A percentile compares a stretch with the other conserved stretches of the same genome.
phyloP scores from a whole-genome alignment of 2,888 invertebrate species.

The Hedya salicella region DNA sequence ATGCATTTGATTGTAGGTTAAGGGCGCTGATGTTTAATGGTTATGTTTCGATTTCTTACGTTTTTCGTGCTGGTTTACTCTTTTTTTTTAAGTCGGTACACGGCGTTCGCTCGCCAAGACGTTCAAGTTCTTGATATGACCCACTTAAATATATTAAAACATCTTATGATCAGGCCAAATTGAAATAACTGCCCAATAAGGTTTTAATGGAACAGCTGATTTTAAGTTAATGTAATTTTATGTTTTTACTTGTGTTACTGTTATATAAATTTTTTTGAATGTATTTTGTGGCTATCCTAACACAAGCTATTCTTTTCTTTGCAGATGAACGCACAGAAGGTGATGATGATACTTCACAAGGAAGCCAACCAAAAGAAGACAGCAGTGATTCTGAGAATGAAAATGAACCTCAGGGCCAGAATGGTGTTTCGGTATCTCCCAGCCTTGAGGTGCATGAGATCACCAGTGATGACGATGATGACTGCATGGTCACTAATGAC shows the following conservation, averaged over 20 bases:
- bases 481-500: constrained; percentile 55
- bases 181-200: constrained; percentile 10
- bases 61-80: constrained; percentile 58
- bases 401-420: constrained; percentile 75
- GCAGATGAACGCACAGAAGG: constrained; percentile 81
- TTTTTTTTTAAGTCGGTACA: constrained; percentile 31
- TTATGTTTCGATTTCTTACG: constrained; percentile 72
- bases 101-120: constrained; percentile 25
- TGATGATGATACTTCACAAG: constrained; percentile 81
- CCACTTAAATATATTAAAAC: constrained; percentile 25
- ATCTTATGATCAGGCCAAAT: constrained; percentile 5
- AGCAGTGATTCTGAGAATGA: constrained; percentile 76
- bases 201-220: constrained; percentile 39
- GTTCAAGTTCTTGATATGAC: constrained; percentile 31
- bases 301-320: constrained; percentile 35
- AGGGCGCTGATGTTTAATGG: constrained; percentile 53
- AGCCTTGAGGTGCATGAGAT: constrained; percentile 83
- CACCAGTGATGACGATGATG: constrained; percentile 59
- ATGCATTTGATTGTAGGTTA: constrained; percentile 51
- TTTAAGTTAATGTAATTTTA: constrained; percentile 14
- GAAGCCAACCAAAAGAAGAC: constrained; percentile 78
- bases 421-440: constrained; percentile 69
- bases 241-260: not conserved
- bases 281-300: not conserved
- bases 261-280: not conserved